These are phyloP conservation scores for Drosophila lacicola DNA, from an alignment of 2,888 invertebrate genomes.

Conservation along the genomic window DNA sequence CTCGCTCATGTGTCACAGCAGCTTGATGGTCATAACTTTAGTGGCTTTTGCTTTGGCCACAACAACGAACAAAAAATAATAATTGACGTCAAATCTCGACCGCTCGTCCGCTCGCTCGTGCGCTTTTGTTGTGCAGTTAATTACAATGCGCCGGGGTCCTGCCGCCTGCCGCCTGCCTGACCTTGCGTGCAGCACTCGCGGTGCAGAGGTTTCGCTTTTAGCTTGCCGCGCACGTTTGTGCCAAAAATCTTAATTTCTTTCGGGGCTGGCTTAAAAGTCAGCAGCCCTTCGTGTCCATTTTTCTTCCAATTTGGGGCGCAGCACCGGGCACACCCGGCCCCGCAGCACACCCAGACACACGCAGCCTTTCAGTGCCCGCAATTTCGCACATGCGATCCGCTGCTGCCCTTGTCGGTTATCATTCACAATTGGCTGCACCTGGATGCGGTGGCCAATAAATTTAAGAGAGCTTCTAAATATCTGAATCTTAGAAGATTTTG, in stretches of 20 bases:
- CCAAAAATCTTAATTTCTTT: conserved; percentile 79
- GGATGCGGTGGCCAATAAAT: conserved; percentile 39
- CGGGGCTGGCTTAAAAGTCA: conserved; percentile 36
- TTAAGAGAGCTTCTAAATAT: conserved; percentile 41
- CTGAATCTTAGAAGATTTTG: neutral
- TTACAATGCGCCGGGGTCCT: conserved; percentile 55
- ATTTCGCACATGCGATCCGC: conserved; percentile 31
- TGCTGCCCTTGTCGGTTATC: conserved; percentile 50
- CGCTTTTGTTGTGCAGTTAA: conserved; percentile 67
- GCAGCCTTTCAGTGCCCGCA: neutral
- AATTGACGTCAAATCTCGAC: conserved; percentile 70
- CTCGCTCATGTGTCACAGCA: conserved; percentile 65
- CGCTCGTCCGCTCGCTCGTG: conserved; percentile 14
- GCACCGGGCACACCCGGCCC: conserved; percentile 23
- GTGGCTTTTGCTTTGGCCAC: conserved; percentile 49
- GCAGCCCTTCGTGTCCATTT: conserved; percentile 66
- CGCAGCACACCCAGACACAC: conserved; percentile 8
- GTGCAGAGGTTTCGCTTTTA: conserved; percentile 43
- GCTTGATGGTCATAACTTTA: conserved; percentile 48
- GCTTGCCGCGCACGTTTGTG: conserved; percentile 69
- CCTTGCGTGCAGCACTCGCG: conserved; percentile 73
- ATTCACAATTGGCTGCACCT: conserved; percentile 78
- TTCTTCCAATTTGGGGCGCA: conserved; percentile 58
- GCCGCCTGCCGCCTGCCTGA: conserved; percentile 36
- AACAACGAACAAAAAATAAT: conserved; percentile 36